Percentiles rank a stretch among this genome's conserved stretches.
Conservation (phyloP, 2,113 vertebrate genomes). For the Macquaria australasica region DNA sequence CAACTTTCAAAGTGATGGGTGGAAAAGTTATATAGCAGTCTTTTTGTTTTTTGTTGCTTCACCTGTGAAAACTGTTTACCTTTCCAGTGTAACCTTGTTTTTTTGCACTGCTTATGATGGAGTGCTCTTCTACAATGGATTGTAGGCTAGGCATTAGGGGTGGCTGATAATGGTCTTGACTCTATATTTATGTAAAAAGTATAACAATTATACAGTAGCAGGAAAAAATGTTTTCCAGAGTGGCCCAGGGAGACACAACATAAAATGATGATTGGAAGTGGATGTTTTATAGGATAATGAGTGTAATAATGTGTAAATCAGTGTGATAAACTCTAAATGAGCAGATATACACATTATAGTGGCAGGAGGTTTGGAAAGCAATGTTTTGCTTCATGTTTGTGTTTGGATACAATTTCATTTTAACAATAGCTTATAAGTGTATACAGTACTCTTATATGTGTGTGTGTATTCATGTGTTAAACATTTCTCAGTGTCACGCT, state of each 20-base stretch:
- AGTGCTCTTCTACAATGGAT: background rate
- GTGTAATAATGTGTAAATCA: background rate
- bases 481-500: background rate
- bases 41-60: background rate
- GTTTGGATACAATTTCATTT: background rate
- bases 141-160: background rate
- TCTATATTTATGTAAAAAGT: slow-evolving; percentile 5
- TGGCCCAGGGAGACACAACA: background rate
- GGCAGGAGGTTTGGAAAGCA: background rate
- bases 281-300: slow-evolving; percentile 9
- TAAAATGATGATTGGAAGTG: background rate
- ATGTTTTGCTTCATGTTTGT: background rate
- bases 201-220: background rate
- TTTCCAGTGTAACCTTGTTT: background rate
- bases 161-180: background rate
- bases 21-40: background rate
- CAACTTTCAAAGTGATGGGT: background rate
- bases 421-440: background rate
- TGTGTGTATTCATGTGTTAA: background rate
- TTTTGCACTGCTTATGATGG: background rate
- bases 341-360: background rate
- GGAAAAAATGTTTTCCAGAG: background rate
- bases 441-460: background rate
- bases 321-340: background rate
- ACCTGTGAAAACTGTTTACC: background rate